phyloP scores from a whole-genome alignment of 2,113 vertebrate species.

The Nicator chloris region DNA sequence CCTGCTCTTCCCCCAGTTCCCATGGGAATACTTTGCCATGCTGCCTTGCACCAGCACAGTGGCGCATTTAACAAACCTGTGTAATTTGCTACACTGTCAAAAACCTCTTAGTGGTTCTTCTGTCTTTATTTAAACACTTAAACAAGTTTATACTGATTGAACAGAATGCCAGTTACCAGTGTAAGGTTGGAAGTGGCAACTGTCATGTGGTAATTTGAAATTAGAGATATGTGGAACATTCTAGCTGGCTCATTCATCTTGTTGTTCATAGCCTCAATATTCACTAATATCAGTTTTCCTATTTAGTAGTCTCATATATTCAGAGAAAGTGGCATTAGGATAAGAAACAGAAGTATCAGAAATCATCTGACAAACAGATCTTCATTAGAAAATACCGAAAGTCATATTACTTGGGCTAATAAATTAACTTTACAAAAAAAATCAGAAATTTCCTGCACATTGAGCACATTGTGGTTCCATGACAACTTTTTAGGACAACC shows the following conservation, averaged over 20 bases:
- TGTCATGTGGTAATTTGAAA: neutral
- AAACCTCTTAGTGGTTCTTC: neutral
- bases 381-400: neutral
- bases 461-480: neutral
- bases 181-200: neutral
- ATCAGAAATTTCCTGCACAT: neutral
- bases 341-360: neutral
- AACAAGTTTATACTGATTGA: neutral
- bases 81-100: neutral
- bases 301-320: neutral
- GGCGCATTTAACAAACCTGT: neutral
- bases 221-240: neutral
- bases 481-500: neutral
- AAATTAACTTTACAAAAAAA: neutral
- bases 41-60: neutral
- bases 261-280: neutral
- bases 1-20: neutral
- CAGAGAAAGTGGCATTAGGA: neutral
- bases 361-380: neutral
- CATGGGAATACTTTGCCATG: accelerated
- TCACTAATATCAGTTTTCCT: neutral
- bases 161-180: neutral
- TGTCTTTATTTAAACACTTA: neutral
- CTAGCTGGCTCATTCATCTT: neutral
- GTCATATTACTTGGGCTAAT: neutral